Conservation (phyloP, 2,888 invertebrate genomes). For the Tipula confusa region DNA sequence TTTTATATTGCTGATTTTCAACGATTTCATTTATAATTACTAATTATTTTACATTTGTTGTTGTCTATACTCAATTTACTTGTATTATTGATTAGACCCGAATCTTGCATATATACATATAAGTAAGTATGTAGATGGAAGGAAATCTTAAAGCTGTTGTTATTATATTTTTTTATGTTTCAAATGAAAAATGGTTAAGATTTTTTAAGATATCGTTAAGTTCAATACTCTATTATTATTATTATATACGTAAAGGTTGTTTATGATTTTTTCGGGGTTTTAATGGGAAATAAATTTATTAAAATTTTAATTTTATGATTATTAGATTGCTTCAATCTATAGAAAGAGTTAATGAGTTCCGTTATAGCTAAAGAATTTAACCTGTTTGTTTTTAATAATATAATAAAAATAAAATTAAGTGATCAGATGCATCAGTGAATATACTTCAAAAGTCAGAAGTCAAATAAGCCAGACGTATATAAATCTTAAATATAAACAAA, state of each 20-base stretch:
- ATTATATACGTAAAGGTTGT: background rate
- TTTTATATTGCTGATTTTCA: no score
- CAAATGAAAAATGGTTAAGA: background rate
- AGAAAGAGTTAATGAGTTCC: background rate
- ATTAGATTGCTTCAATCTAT: no score
- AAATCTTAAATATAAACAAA: no score
- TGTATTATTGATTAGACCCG: background rate
- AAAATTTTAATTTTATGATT: background rate
- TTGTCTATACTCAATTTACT: no score
- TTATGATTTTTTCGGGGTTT: background rate
- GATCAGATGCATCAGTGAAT: no score
- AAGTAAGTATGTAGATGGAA: no score
- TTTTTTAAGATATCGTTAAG: background rate
- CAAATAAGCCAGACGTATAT: no score
- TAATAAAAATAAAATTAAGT: no score
- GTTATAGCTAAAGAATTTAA: background rate
- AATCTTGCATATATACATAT: background rate
- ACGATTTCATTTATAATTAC: no score
- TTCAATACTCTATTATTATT: background rate
- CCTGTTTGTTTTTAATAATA: no score
- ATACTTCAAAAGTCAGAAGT: no score
- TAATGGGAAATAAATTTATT: background rate
- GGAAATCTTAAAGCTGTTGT: background rate
- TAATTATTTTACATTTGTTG: no score
- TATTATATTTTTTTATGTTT: background rate